A percentile compares a stretch with the other conserved stretches of the same genome.
These are phyloP conservation scores for Seira musarum DNA, from an alignment of 2,888 invertebrate species.

Conservation along the genomic window DNA sequence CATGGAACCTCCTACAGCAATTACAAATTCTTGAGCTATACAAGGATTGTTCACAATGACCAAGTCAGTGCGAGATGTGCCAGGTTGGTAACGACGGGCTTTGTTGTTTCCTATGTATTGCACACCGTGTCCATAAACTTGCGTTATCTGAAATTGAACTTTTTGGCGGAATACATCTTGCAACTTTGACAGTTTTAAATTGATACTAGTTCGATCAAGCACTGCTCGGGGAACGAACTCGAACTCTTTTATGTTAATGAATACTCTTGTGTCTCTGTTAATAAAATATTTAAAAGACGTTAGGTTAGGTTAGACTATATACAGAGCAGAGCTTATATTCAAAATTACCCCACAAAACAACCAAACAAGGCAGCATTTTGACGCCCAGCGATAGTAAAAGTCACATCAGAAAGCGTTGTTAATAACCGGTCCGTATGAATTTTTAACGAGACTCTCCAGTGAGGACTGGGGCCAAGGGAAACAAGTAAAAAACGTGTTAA, in stretches of 20 bases:
- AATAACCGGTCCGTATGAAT: conserved; percentile 51
- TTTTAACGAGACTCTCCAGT: conserved; percentile 38
- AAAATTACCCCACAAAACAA: conserved; percentile 53
- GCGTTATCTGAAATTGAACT: not conserved
- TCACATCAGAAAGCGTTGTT: conserved; percentile 37
- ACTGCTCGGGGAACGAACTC: conserved; percentile 23
- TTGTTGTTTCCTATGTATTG: conserved; percentile 34
- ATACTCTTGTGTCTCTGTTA: conserved; percentile 35
- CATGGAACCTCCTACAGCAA: conserved; percentile 41
- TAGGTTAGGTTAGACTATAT: too few species aligned
- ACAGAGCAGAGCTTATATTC: too few species aligned
- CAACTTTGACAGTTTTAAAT: conserved; percentile 10
- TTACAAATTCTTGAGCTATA: conserved; percentile 54
- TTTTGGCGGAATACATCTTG: not conserved
- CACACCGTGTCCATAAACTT: conserved; percentile 32
- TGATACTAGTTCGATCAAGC: conserved; percentile 18
- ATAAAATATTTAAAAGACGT: too few species aligned
- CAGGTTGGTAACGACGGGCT: conserved; percentile 29
- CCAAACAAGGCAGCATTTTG: conserved; percentile 32
- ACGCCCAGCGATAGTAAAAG: conserved; percentile 44
- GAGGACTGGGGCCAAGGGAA: conserved; percentile 13
- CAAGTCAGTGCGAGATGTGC: conserved; percentile 38
- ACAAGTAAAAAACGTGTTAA: not conserved
- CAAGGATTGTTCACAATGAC: conserved; percentile 48
- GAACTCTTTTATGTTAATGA: conserved; percentile 17